Base-by-base conservation (phyloP, 2,113 vertebrate genomes). In the Cettia cetti region DNA sequence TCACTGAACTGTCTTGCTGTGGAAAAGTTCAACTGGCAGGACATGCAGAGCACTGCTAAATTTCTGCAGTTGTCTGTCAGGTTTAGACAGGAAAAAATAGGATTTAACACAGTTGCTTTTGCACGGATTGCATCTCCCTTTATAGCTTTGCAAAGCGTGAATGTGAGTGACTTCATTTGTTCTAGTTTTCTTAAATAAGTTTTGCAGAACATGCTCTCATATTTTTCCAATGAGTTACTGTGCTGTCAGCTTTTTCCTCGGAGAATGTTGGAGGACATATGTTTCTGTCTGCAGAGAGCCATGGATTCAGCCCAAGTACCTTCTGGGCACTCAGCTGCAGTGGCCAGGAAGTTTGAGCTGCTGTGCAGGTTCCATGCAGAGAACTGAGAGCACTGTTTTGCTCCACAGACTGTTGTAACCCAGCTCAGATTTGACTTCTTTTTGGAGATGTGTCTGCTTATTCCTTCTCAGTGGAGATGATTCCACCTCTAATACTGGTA, bases 351-450 rank as follows among this genome's bases (percentile, higher is more conserved):
- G 65, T 39, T 28, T 45, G 15, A 54, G 63, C 39, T 64, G 66
- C 71, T 82, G 39, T 66, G 74, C 42, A 28, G 31, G 60, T 75
- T 61, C 47, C 44, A 13, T 40, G 4, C n/a, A 23, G 52, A 45
- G 75, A 44, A 10, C 26, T 0, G 0, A 56, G 56, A 91, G 8
- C 35, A 5, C n/a, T 31, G 11, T 22, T 50, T 27, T 44, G 21
- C 66, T 82, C 57, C 15, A 6, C 13, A 33, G 42, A 6, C 39
- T 37, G 7, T 10, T 91, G 22, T 7, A 80, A 45, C 26, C 35
- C 47, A 18, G 1, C 42, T 28, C 5, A 4, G 52, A 30, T 66
- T 57, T 52, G 19, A 24, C 15, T 49, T 65, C 11, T 21, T 53
- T 80, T 35, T 77, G 64, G 59, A 69, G 27, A 8, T 53, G 22